Evolutionary conservation across 2,797 vertebrate species (phyloP).

Genomic region (Xenopus petersii): DNA sequence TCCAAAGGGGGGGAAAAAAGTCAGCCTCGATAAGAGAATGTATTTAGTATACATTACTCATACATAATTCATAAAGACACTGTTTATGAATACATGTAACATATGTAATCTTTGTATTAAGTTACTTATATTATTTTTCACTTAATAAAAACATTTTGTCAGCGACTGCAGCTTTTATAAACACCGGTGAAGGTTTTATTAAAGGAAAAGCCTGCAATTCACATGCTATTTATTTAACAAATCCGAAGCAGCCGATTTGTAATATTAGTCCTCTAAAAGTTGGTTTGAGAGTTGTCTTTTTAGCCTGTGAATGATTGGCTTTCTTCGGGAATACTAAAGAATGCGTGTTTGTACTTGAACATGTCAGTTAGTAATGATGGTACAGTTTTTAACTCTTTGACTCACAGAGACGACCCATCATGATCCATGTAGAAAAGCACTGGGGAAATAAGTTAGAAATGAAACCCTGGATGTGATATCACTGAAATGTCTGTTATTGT

Average conservation of each 20-base stretch:
- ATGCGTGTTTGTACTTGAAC: not conserved
- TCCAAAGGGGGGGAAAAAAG: constrained; percentile 2
- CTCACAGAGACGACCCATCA: not conserved
- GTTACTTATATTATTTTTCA: constrained; percentile 41
- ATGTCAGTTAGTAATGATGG: not conserved
- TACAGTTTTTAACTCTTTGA: not conserved
- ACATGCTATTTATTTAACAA: constrained; percentile 49
- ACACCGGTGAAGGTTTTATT: constrained; percentile 42
- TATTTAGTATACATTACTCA: constrained; percentile 36
- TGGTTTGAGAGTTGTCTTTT: constrained; percentile 15
- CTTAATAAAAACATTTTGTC: constrained; percentile 51
- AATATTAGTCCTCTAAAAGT: constrained; percentile 27
- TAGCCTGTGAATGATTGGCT: constrained; percentile 11
- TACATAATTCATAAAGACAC: constrained; percentile 43
- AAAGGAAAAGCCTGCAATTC: constrained; percentile 33
- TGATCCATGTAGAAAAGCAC: too few species aligned
- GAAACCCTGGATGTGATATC: too few species aligned
- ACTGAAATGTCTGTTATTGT: too few species aligned
- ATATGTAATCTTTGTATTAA: constrained; percentile 43
- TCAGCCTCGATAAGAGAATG: constrained; percentile 32
- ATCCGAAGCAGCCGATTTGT: constrained; percentile 39
- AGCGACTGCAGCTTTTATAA: constrained; percentile 37
- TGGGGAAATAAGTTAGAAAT: too few species aligned
- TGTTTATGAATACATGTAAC: constrained; percentile 44
- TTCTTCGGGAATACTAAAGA: constrained; percentile 3